Evolutionary conservation across 1,140 invertebrate genomes (phyloP), one percentile per base, ranked within the genome.

Genomic region (Zaprionus ghesquierei): DNA sequence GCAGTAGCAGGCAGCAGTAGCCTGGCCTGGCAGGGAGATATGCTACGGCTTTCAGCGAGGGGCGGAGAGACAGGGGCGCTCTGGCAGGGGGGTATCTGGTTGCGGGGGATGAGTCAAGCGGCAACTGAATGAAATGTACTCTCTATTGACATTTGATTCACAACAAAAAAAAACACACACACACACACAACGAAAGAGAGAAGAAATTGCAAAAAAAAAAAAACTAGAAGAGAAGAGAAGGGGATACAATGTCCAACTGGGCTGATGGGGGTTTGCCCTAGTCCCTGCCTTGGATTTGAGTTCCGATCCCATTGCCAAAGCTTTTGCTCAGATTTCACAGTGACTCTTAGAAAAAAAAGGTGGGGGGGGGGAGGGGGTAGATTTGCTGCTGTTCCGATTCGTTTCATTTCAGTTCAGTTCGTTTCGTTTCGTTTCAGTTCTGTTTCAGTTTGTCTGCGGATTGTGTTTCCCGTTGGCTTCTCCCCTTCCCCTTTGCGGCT

Each of bases 121-220:
- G 27, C 76, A 78, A 49, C 73, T 77, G 84, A 89, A 89, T 89
- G 84, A 89, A 89, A 89, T 89, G 79, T 89, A 89, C 84, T 89
- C 84, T 89, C 77, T 89, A 89, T 89, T 89, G 84, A 89, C 84
- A 89, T 89, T 89, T 89, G 84, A 89, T 89, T 80, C 84, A 70
- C 53, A 66, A 35, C 18, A 66, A 65, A 23, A 55, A 54, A 25
- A 20, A 25, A 41, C n/a, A n/a, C n/a, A n/a, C n/a, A n/a, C n/a
- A n/a, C n/a, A n/a, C n/a, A n/a, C n/a, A 53, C 49, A 58, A 12
- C 35, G 65, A 55, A 55, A 31, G 15, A 29, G 25, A 61, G 33
- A 60, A 71, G 41, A 33, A 58, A 35, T 8, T 4, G 29, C 27
- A 73, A 58, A 61, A 33, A 51, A 53, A 61, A 65, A 35, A n/a